Base-by-base conservation (phyloP, 1,140 invertebrate genomes). In the Ooceraea biroi region DNA sequence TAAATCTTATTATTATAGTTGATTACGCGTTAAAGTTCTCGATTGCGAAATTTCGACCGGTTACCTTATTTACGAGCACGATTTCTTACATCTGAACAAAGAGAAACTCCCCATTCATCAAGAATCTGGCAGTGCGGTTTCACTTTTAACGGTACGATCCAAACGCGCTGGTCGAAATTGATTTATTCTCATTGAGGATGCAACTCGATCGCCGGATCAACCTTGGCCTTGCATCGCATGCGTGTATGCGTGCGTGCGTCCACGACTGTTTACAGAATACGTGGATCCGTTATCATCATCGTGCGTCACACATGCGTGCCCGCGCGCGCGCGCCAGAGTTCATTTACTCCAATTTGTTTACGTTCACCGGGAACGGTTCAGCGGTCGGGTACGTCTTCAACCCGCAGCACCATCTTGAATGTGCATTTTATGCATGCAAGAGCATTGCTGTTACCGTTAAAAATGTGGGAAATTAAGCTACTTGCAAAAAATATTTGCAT, bases 331-430 rank as follows among this genome's bases (percentile, higher is more conserved):
- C 76, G 50, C 14, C 65, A 44, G 82, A 61, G 82, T 88, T 86
- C 85, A 84, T 77, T 88, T 88, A 88, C 87, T 85, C 71, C 77
- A 88, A 88, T 88, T 88, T 88, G 86, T 88, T 88, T 88, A 88
- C 86, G 63, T 82, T 88, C 87, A 55, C 44, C 71, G 61, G 63
- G 60, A 52, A 82, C 87, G 83, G 85, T 85, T 85, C 83, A 88
- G 82, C 77, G 76, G n/a, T n/a, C 83, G 77, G 57, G 55, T 88
- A 86, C 85, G 86, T 55, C 87, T 78, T 89, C 87, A 73, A 85
- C 76, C 83, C 72, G 30, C 71, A 85, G 48, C 71, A 69, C 57
- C 44, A 66, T 52, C 85, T 84, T 72, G 30, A 11, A 36, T 72
- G 25, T 55, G 69, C n/a, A 88, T 17, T 25, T 73, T 19, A n/a